These are phyloP conservation scores for Oostethus manadensis DNA, from an alignment of 2,113 vertebrate species.

Conservation along the genomic window DNA sequence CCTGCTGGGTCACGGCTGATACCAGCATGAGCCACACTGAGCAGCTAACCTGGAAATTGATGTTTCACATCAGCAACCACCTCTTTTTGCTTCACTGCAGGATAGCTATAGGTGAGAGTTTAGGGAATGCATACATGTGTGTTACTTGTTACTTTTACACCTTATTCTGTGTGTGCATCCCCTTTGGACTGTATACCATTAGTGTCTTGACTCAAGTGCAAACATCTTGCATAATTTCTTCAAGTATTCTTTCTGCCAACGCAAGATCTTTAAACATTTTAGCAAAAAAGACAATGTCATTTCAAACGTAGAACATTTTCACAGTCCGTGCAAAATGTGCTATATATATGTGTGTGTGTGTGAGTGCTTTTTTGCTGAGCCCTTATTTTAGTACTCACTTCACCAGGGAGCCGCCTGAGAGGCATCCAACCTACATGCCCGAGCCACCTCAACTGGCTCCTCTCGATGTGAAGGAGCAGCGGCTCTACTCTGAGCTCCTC, in stretches of 20 bases:
- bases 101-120: constrained; percentile 26
- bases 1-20: constrained; percentile 78
- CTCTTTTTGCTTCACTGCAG: constrained; percentile 63
- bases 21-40: constrained; percentile 73
- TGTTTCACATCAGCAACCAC: constrained; percentile 76
- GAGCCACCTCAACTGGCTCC: no score
- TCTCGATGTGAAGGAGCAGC: no score
- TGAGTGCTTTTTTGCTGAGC: no score
- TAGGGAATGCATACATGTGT: constrained; percentile 4
- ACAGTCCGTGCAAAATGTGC: no score
- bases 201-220: constrained; percentile 15
- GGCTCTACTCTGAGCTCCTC: no score
- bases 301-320: no score
- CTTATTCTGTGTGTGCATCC: constrained; percentile 3
- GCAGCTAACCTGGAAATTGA: constrained; percentile 82
- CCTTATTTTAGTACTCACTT: no score
- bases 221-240: constrained; percentile 8
- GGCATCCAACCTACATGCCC: no score
- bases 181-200: constrained; percentile 11
- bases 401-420: no score
- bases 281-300: no score
- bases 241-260: neutral
- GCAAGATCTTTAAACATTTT: neutral
- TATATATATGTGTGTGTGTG: no score
- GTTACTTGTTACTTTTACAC: constrained; percentile 7